A percentile compares a stretch with the other conserved stretches of the same genome.
phyloP scores from a whole-genome alignment of 2,797 vertebrate genomes.

The Selene dorsalis region DNA sequence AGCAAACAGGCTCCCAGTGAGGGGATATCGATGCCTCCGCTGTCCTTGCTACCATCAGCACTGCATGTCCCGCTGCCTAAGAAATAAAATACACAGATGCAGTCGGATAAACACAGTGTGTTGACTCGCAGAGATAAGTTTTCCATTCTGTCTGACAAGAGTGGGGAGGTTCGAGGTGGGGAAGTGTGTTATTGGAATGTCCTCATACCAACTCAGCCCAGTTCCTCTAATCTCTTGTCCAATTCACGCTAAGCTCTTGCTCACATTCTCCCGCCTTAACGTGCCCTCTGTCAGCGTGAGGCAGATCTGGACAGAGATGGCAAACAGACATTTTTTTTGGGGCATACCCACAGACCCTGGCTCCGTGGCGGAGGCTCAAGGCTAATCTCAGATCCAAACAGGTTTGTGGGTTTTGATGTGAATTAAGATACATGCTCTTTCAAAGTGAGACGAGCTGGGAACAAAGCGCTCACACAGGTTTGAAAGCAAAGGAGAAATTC shows the following conservation, averaged over 20 bases:
- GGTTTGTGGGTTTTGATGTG: slow-evolving; percentile 61
- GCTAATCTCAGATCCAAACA: slow-evolving; percentile 60
- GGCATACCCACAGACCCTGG: slow-evolving; percentile 1
- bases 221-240: slow-evolving; percentile 65
- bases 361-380: slow-evolving; percentile 28
- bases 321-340: slow-evolving; percentile 15
- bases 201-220: slow-evolving; percentile 49
- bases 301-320: slow-evolving; percentile 51
- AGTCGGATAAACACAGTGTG: slow-evolving; percentile 52
- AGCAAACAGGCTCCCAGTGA: slow-evolving; percentile 19
- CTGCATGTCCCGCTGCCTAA: slow-evolving; percentile 25
- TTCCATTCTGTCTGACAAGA: slow-evolving; percentile 51
- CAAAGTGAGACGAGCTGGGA: slow-evolving; percentile 43
- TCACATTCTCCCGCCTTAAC: slow-evolving; percentile 36
- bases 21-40: slow-evolving; percentile 20
- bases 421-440: slow-evolving; percentile 62
- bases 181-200: slow-evolving; percentile 48
- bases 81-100: slow-evolving; percentile 56
- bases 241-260: slow-evolving; percentile 50
- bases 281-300: slow-evolving; percentile 34
- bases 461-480: slow-evolving; percentile 35
- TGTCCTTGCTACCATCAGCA: slow-evolving; percentile 31
- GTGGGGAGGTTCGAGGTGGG: slow-evolving; percentile 11
- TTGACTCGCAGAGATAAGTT: slow-evolving; percentile 58
- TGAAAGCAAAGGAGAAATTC: slow-evolving; percentile 11